Percentiles rank a stretch among this genome's conserved stretches.
phyloP scores from a whole-genome alignment of 1,140 invertebrate species.

The Melitaea cinxia region DNA sequence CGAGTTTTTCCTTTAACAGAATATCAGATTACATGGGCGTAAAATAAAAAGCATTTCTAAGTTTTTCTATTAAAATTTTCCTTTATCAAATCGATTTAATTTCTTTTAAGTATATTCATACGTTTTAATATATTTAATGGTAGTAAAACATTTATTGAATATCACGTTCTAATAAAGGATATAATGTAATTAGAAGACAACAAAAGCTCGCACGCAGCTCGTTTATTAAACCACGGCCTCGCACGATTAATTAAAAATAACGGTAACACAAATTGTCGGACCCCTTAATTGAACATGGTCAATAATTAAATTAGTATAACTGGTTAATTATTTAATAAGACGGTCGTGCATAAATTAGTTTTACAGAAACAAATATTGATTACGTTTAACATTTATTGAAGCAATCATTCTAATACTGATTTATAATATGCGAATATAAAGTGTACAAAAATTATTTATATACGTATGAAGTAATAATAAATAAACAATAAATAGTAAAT shows the following conservation, averaged over 20 bases:
- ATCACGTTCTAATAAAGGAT: neutral
- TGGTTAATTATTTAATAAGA: neutral
- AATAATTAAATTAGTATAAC: slow-evolving; percentile 1
- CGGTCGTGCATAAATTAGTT: neutral
- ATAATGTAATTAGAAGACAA: neutral
- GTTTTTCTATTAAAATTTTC: too few species aligned
- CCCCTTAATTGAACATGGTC: neutral
- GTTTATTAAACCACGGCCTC: neutral
- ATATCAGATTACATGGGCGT: slow-evolving; percentile 4
- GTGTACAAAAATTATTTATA: too few species aligned
- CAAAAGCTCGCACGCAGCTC: neutral
- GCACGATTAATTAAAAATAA: slow-evolving; percentile 5
- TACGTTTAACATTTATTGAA: too few species aligned
- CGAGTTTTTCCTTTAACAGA: neutral
- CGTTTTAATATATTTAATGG: neutral
- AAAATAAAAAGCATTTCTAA: slow-evolving; percentile 4
- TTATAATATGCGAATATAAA: too few species aligned
- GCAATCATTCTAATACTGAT: too few species aligned
- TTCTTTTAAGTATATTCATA: too few species aligned
- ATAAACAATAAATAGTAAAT: too few species aligned
- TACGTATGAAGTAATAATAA: too few species aligned
- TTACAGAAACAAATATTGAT: neutral
- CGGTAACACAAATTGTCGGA: neutral
- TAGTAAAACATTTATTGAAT: neutral
- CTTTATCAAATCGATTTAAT: too few species aligned